phyloP scores from a whole-genome alignment of 1,140 invertebrate genomes.

The Brachionus calyciflorus region DNA sequence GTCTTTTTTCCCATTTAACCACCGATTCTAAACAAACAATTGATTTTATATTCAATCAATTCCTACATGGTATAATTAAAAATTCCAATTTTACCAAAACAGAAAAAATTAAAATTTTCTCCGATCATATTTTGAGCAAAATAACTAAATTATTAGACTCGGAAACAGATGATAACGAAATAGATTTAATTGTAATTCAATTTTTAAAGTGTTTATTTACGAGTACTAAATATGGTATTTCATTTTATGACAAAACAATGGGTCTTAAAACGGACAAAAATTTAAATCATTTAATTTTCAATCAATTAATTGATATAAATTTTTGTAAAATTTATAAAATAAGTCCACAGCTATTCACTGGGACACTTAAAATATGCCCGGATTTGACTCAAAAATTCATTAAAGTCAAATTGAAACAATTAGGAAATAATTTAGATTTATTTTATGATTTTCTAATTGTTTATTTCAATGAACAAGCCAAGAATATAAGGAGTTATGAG shows the following conservation, averaged over 20 bases:
- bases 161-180: not conserved
- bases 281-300: conserved; percentile 35
- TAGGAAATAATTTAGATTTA: not conserved
- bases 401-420: conserved; percentile 31
- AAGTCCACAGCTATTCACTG: not conserved
- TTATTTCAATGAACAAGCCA: not conserved
- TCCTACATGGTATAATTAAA: not conserved
- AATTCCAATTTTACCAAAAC: not conserved
- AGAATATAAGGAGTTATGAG: not conserved
- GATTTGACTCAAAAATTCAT: conserved; percentile 25
- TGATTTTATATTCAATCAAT: not conserved
- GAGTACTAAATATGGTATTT: conserved; percentile 6
- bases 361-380: conserved; percentile 1
- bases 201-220: conserved; percentile 34
- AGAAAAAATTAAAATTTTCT: conserved; percentile 28
- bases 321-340: not conserved
- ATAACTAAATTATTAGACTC: conserved; percentile 22
- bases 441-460: not conserved
- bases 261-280: conserved; percentile 15
- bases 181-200: not conserved
- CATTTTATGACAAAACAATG: conserved; percentile 13
- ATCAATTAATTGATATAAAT: not conserved
- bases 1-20: not conserved
- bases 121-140: not conserved
- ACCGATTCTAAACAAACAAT: not conserved